These are phyloP conservation scores for Galerucella calmariensis DNA, from an alignment of 2,888 invertebrate species.

Conservation along the genomic window DNA sequence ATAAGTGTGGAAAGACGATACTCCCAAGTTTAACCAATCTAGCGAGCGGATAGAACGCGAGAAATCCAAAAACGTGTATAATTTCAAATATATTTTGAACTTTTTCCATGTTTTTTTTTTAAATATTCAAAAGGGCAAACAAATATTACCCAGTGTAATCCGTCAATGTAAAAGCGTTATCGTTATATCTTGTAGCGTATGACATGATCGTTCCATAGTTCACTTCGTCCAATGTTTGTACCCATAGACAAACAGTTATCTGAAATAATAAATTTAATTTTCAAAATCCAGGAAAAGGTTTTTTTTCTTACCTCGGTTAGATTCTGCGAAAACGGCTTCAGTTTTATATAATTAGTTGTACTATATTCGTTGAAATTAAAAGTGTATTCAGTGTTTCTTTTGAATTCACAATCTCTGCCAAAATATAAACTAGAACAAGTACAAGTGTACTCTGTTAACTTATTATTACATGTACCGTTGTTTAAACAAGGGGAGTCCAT, in stretches of 20 bases:
- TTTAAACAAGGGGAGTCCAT: slow-evolving; percentile 62
- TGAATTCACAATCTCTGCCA: slow-evolving; percentile 67
- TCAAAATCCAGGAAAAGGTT: not conserved
- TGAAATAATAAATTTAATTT: slow-evolving; percentile 51
- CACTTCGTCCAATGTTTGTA: slow-evolving; percentile 70
- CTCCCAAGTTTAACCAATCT: no score
- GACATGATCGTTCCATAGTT: slow-evolving; percentile 78
- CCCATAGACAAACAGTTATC: slow-evolving; percentile 74
- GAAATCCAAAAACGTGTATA: no score
- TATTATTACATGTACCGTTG: slow-evolving; percentile 61
- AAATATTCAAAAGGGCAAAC: not conserved
- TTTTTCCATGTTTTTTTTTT: no score
- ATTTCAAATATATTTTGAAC: no score
- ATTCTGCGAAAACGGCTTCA: slow-evolving; percentile 65
- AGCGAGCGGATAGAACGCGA: no score
- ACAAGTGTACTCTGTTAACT: slow-evolving; percentile 63
- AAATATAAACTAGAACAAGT: slow-evolving; percentile 66
- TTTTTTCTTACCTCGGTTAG: slow-evolving; percentile 63
- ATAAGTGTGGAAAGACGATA: no score
- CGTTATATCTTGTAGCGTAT: slow-evolving; percentile 70
- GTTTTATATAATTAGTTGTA: slow-evolving; percentile 69
- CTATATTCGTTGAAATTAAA: slow-evolving; percentile 70
- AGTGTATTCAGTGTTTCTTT: slow-evolving; percentile 67
- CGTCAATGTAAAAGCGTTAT: slow-evolving; percentile 75
- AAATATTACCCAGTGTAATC: slow-evolving; percentile 74